Conservation (phyloP, 1,140 invertebrate genomes). For the Anastatus disparis region DNA sequence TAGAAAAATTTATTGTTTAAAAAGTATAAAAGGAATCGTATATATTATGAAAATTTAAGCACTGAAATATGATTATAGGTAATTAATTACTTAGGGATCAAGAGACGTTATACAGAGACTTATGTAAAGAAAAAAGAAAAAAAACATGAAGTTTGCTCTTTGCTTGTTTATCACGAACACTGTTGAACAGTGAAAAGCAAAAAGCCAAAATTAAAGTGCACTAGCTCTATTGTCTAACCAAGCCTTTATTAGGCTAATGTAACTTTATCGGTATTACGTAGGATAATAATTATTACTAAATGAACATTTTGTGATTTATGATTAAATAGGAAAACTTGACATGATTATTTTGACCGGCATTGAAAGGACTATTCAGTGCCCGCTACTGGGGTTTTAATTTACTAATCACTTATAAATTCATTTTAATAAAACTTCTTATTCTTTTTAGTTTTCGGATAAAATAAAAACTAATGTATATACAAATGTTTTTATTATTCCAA, state of each 20-base stretch:
- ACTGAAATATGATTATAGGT: neutral
- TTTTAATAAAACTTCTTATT: too few relatives aligned
- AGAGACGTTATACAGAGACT: conserved; percentile 19
- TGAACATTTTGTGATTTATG: conserved; percentile 47
- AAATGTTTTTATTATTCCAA: too few relatives aligned
- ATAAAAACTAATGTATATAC: too few relatives aligned
- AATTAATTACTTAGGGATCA: conserved; percentile 18
- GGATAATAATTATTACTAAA: conserved; percentile 27
- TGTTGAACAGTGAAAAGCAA: conserved; percentile 16
- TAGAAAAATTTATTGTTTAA: too few relatives aligned
- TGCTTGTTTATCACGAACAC: neutral
- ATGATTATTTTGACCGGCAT: too few relatives aligned
- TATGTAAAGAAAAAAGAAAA: neutral
- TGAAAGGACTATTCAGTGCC: too few relatives aligned
- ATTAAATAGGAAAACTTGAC: conserved; percentile 19
- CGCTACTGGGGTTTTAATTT: too few relatives aligned
- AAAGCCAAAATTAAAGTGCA: conserved; percentile 20
- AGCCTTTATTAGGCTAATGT: conserved; percentile 13
- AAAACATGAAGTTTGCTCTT: neutral
- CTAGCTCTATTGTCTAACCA: conserved; percentile 3
- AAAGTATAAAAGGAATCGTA: neutral
- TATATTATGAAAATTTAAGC: neutral
- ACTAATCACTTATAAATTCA: too few relatives aligned
- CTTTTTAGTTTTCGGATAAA: too few relatives aligned
- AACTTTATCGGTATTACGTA: conserved; percentile 47